These are phyloP conservation scores for Drepana arcuata DNA, from an alignment of 1,140 invertebrate genomes.

Conservation along the genomic window DNA sequence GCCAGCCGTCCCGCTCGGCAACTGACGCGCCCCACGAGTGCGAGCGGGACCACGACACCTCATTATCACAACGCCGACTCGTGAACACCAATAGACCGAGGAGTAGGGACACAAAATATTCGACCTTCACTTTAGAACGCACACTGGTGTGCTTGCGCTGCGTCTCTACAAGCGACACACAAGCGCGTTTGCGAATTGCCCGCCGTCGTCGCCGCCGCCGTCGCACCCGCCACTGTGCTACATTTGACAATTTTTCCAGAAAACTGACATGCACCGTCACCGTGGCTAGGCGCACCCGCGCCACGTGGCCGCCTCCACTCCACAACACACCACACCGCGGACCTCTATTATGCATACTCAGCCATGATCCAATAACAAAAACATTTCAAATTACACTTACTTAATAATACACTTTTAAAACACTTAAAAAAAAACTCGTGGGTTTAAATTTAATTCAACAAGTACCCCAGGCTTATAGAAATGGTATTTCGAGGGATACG, in stretches of 20 bases:
- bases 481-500: too few relatives aligned
- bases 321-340: neutral
- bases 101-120: conserved; percentile 70
- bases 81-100: conserved; percentile 68
- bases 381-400: too few relatives aligned
- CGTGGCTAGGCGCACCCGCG: conserved; percentile 39
- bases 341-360: too few relatives aligned
- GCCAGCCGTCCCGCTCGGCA: conserved; percentile 41
- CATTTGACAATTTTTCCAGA: conserved; percentile 70
- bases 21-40: conserved; percentile 14
- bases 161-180: conserved; percentile 39
- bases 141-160: conserved; percentile 32
- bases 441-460: too few relatives aligned
- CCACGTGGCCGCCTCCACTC: conserved; percentile 34
- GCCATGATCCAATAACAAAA: too few relatives aligned
- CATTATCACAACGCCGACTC: conserved; percentile 62
- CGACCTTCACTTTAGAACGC: conserved; percentile 69
- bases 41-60: conserved; percentile 49
- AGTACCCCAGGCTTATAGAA: too few relatives aligned
- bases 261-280: conserved; percentile 61
- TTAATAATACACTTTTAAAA: too few relatives aligned
- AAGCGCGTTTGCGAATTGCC: conserved; percentile 53
- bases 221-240: conserved; percentile 44
- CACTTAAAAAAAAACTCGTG: too few relatives aligned
- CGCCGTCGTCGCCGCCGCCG: conserved; percentile 26